Conservation (phyloP, 2,113 vertebrate species). For the Chaetops frenatus region DNA sequence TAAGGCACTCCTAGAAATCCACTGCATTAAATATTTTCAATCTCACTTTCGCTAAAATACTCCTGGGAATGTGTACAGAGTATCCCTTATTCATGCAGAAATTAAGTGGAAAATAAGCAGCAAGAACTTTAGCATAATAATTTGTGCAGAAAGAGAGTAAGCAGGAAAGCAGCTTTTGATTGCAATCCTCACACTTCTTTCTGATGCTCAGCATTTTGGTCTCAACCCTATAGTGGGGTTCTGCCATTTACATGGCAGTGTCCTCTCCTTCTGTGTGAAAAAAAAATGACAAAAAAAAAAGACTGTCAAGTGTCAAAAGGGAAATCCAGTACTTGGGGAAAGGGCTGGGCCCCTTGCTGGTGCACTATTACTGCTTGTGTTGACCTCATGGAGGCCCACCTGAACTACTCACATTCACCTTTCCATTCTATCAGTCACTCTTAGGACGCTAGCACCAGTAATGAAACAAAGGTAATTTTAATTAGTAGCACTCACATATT, state of each 20-base stretch:
- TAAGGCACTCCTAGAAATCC: neutral
- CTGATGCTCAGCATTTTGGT: neutral
- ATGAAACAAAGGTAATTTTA: neutral
- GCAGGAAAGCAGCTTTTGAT: neutral
- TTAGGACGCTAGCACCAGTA: neutral
- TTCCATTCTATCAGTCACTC: neutral
- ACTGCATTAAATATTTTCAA: slow-evolving; percentile 15
- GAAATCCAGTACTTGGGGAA: neutral
- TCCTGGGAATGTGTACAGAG: neutral
- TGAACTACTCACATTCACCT: neutral
- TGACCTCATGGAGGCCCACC: neutral
- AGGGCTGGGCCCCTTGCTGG: accelerated
- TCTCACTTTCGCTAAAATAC: slow-evolving; percentile 17
- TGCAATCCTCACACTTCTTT: neutral
- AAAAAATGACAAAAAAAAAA: neutral
- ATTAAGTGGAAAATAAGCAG: slow-evolving; percentile 35
- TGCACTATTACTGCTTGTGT: accelerated
- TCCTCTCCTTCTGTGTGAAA: neutral
- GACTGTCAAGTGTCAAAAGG: neutral
- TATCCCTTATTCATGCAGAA: slow-evolving; percentile 14
- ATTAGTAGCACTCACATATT: neutral
- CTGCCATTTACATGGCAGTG: accelerated
- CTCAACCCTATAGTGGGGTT: neutral
- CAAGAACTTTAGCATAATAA: neutral
- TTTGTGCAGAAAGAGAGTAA: neutral